These are phyloP conservation scores for Hypotaenidia okinawae DNA, from an alignment of 2,797 vertebrate species.

Conservation along the genomic window DNA sequence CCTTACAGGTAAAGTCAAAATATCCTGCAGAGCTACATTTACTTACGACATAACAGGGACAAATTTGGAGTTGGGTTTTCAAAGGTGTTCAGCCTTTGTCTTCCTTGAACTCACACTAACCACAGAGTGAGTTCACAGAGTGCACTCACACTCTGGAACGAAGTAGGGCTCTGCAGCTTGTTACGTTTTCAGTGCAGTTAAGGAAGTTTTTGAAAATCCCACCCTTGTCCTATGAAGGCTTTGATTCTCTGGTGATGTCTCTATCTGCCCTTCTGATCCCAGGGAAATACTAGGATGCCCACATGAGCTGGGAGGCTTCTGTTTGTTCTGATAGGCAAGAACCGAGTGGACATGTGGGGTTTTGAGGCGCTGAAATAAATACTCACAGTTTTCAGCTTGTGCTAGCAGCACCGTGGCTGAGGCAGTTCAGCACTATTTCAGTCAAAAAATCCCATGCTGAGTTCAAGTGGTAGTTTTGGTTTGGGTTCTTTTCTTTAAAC, in stretches of 20 bases:
- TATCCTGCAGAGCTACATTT: neutral
- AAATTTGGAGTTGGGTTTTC: neutral
- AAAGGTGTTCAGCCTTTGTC: neutral
- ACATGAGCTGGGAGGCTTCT: neutral
- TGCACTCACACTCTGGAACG: neutral
- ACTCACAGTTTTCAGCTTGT: rapidly evolving
- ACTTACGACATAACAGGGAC: neutral
- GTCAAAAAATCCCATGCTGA: neutral
- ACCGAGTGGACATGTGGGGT: rapidly evolving
- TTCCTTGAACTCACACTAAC: neutral
- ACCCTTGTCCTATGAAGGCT: neutral
- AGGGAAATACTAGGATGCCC: rapidly evolving
- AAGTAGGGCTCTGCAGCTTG: neutral
- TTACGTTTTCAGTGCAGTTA: neutral
- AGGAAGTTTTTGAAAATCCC: neutral
- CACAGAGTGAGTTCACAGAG: too few species aligned
- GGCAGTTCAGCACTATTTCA: neutral
- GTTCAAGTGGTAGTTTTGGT: neutral
- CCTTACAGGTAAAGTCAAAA: neutral
- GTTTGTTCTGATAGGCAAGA: neutral
- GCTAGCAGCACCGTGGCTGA: rapidly evolving
- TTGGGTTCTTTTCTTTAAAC: neutral
- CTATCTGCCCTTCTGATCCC: neutral
- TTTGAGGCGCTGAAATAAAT: neutral
- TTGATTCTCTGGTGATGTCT: neutral